Conservation (phyloP, 2,888 invertebrate genomes). For the Volucella inflata region DNA sequence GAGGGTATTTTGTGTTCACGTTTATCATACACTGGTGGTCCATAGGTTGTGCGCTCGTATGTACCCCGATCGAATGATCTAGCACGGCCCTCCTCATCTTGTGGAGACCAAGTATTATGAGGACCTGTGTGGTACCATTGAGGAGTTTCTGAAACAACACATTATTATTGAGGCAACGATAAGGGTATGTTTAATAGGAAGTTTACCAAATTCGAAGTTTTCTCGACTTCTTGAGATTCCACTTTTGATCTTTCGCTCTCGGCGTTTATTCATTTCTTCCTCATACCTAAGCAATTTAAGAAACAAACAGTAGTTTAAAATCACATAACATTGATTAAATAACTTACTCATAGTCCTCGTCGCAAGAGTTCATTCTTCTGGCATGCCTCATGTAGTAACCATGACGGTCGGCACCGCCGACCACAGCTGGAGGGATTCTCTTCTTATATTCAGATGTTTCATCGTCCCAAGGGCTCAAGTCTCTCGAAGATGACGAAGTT, state of each 20-base stretch:
- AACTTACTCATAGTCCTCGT: constrained; percentile 90
- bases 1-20: constrained; percentile 79
- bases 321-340: constrained; percentile 51
- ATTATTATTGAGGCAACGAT: constrained; percentile 3
- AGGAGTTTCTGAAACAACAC: constrained; percentile 79
- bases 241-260: constrained; percentile 81
- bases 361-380: constrained; percentile 86
- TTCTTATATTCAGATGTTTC: constrained; percentile 86
- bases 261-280: constrained; percentile 80
- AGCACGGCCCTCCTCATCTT: constrained; percentile 81
- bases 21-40: constrained; percentile 83
- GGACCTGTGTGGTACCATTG: constrained; percentile 82
- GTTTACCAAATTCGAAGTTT: constrained; percentile 82
- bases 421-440: constrained; percentile 79
- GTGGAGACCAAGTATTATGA: constrained; percentile 83
- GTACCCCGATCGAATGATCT: constrained; percentile 82
- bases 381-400: constrained; percentile 85
- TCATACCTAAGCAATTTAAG: constrained; percentile 80
- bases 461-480: constrained; percentile 92
- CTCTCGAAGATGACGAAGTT: constrained; percentile 90
- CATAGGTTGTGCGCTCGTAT: constrained; percentile 83
- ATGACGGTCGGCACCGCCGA: constrained; percentile 79
- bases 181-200: neutral
- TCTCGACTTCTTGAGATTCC: constrained; percentile 82
- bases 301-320: neutral